Conservation (phyloP, 2,797 vertebrate genomes). For the Columba guinea region DNA sequence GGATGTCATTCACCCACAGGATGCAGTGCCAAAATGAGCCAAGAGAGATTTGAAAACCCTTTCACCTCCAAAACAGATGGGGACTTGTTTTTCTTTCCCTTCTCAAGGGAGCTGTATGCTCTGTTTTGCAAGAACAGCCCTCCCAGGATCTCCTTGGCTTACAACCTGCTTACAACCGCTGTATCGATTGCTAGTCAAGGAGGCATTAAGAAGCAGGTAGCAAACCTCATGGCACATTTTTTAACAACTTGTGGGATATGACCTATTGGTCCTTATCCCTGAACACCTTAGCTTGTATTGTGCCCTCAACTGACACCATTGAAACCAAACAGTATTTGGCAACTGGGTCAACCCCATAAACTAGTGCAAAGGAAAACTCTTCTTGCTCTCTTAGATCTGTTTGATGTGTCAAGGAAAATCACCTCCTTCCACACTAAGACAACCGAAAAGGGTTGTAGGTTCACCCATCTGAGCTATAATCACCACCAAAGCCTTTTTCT, state of each 20-base stretch:
- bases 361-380: neutral
- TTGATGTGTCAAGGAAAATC: neutral
- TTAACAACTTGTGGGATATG: neutral
- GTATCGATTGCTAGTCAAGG: fast-evolving
- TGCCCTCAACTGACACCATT: neutral
- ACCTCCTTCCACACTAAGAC: neutral
- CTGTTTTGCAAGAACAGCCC: neutral
- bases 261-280: neutral
- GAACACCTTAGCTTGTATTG: neutral
- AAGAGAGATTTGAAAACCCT: neutral
- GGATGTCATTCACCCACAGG: neutral
- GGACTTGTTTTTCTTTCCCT: neutral
- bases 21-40: neutral
- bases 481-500: neutral
- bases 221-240: neutral
- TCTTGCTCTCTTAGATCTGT: neutral
- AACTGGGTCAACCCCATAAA: neutral
- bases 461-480: neutral
- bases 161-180: neutral
- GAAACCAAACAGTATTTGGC: neutral
- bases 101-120: neutral
- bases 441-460: neutral
- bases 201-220: neutral
- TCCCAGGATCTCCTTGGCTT: neutral
- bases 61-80: neutral